These are phyloP conservation scores for Scaptomyza tumidula DNA, from an alignment of 2,888 invertebrate genomes.

Conservation along the genomic window DNA sequence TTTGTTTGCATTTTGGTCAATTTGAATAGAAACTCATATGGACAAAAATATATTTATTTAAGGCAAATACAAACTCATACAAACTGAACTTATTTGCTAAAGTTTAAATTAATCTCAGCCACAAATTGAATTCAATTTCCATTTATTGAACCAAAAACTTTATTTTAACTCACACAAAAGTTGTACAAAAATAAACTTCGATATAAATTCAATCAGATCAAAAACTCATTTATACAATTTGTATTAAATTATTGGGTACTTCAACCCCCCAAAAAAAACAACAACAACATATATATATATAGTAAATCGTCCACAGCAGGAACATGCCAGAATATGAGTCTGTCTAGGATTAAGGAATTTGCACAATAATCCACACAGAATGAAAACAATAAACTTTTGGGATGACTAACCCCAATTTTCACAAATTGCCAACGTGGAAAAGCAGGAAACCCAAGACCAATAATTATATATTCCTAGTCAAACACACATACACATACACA, in stretches of 20 bases:
- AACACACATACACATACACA: neutral
- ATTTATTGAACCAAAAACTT: slow-evolving; percentile 6
- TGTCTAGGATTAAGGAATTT: slow-evolving; percentile 72
- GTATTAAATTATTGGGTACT: slow-evolving; percentile 15
- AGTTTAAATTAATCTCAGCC: too few relatives aligned
- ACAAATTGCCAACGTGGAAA: slow-evolving; percentile 43
- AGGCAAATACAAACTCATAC: neutral
- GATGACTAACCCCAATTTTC: slow-evolving; percentile 66
- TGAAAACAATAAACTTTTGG: slow-evolving; percentile 30
- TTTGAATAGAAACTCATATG: slow-evolving; percentile 2
- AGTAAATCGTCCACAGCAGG: slow-evolving; percentile 14
- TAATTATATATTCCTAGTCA: slow-evolving; percentile 48
- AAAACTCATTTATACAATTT: slow-evolving; percentile 20
- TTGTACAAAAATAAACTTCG: neutral
- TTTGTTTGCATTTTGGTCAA: slow-evolving; percentile 9
- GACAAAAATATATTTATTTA: neutral
- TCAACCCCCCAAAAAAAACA: neutral
- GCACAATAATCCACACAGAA: slow-evolving; percentile 62
- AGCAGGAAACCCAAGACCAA: slow-evolving; percentile 26
- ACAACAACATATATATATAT: too few relatives aligned
- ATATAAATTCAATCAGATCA: slow-evolving; percentile 16
- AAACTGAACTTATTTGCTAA: too few relatives aligned
- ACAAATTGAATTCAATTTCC: neutral
- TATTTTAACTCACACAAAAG: too few relatives aligned
- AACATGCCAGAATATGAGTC: slow-evolving; percentile 31